Base-by-base conservation (phyloP, 2,888 invertebrate species). In the Endotricha flammealis region DNA sequence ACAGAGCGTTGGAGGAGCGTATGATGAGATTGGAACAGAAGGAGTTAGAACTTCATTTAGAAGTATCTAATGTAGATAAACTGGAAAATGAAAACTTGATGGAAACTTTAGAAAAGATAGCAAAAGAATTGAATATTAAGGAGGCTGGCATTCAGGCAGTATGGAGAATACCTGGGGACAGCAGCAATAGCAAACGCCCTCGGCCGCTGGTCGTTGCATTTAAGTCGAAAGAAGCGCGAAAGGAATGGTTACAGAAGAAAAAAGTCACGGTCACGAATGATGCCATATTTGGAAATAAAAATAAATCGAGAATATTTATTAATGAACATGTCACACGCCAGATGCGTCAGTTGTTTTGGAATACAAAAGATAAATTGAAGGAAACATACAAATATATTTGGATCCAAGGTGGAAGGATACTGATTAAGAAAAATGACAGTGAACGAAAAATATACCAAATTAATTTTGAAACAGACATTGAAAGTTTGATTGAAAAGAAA, bases 81-180 rank as follows among this genome's bases (percentile, higher is more conserved):
- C 11, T 10, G 4, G 29, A 30, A 10, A 24, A 22, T 5, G 36
- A 36, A 30, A 24, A 29, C n/a, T 3, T 36, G n/a, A 16, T 36
- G 12, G n/a, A 25, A 6, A 27, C 20, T 6, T 25, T 36, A 0
- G 7, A 11, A 2, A 30, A 25, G 12, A 27, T 36, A 8, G 31
- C 29, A 20, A 14, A 30, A n/a, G 25, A 30, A 8, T 17, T 36
- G 17, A 31, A 12, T 2, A 7, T 36, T 9, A 30, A 25, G 7
- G 14, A 2, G 2, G 36, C 23, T 16, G 24, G 29, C n/a, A 24
- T 36, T n/a, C 29, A 30, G 16, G 30, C 29, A 16, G 36, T 14
- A 8, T 24, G 29, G 24, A 29, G 36, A 30, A 4, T 36, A n/a
- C 29, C 36, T 5, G 31, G 36, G 4, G 36, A 25, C 9, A 8